Base-by-base conservation (phyloP, 2,888 invertebrate genomes). In the Melanophora roralis region DNA sequence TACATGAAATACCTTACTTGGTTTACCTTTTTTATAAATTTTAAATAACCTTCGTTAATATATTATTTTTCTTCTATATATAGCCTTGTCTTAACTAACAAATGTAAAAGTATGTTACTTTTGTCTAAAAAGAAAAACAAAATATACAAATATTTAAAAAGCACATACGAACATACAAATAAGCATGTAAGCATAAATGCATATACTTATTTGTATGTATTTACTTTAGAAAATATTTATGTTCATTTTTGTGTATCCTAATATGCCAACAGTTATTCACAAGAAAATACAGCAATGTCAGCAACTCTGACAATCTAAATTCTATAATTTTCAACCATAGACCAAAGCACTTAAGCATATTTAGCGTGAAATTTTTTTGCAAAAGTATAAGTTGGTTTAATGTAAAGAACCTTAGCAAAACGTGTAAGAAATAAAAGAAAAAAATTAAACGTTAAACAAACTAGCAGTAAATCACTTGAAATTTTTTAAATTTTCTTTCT, bases 401-500 rank as follows among this genome's bases (percentile, higher is more conserved):
- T 47, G 62, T 16, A 59, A 65, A 40, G 23, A 38, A 27, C 3
- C 27, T 5, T 5, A 27, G 27, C 27, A 3, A 6, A 3, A 45
- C 36, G 8, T 0, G 19, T 2, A 49, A 23, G 14, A 12, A 19
- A 12, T 36, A 12, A 4, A 14, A 6, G 49, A 7, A 45, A 36
- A 16, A 11, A 64, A 55, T 19, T 14, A 40, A 40, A 57, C 23
- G 27, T 32, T 47, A 19, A 65, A 43, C 65, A 27, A 73, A 32
- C 27, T 53, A 68, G 68, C 53, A 53, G 47, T 68, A 75, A 68
- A 68, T 76, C 69, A 76, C 69, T 55, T 57, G 40, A 59, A 32
- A 14, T 34, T 19, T 34, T 45, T 40, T 21, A 38, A 11, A 21
- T 21, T 43, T 23, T 32, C 34, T 36, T 1, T 11, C 9, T 49